These are phyloP conservation scores for Stomatorhinus walkeri DNA, from an alignment of 2,797 vertebrate species.

Conservation along the genomic window DNA sequence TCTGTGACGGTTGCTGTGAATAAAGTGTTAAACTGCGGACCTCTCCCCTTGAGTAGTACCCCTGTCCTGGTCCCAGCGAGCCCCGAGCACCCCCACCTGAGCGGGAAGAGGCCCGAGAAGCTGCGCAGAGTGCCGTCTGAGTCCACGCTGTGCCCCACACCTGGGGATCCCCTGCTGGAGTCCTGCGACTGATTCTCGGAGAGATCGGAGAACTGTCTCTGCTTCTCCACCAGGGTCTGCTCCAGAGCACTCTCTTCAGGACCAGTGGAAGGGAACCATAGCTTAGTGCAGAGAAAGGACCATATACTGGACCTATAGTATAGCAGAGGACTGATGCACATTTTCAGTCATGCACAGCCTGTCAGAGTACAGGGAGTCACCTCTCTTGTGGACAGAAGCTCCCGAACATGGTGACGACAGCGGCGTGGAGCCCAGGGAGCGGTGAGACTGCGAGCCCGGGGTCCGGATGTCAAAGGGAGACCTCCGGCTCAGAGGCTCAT, in stretches of 20 bases:
- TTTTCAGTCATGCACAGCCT: not conserved
- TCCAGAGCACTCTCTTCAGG: conserved; percentile 53
- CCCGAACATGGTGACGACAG: conserved; percentile 70
- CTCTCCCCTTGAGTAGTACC: not conserved
- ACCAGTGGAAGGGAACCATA: conserved; percentile 39
- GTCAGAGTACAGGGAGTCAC: conserved; percentile 33
- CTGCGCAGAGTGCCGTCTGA: conserved; percentile 64
- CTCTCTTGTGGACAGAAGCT: conserved; percentile 65
- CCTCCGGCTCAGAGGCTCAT: conserved; percentile 60
- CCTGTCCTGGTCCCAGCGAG: not conserved
- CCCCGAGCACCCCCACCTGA: conserved; percentile 62
- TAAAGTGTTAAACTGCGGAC: not conserved
- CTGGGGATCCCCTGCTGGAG: conserved; percentile 57
- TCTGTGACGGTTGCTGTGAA: not conserved
- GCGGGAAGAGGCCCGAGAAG: conserved; percentile 58
- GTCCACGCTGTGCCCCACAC: conserved; percentile 51
- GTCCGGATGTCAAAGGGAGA: conserved; percentile 54
- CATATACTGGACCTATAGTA: not conserved
- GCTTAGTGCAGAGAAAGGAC: not conserved
- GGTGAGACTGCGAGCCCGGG: conserved; percentile 54
- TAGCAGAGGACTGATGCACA: not conserved
- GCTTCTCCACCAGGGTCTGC: conserved; percentile 62
- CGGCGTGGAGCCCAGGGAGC: conserved; percentile 61
- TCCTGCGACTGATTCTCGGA: conserved; percentile 62
- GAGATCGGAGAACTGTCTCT: conserved; percentile 54